Percentiles rank a stretch among this genome's conserved stretches.
Evolutionary conservation across 2,888 invertebrate species (phyloP).

Genomic region (Dasysyrphus tricinctus): DNA sequence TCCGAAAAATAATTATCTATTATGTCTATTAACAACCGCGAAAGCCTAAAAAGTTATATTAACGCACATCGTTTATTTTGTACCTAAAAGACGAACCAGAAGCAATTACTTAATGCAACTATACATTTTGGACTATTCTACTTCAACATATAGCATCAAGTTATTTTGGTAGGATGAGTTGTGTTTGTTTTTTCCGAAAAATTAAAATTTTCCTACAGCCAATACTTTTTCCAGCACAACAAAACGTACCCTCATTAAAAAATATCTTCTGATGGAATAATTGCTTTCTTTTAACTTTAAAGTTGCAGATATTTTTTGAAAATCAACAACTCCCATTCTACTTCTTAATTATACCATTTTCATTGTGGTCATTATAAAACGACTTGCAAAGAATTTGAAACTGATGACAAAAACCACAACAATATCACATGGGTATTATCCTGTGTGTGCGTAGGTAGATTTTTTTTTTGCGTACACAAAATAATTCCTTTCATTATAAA

Average conservation of each 20-base stretch:
- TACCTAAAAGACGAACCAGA: too few species aligned
- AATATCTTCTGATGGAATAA: conserved; percentile 18
- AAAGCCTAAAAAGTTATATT: too few species aligned
- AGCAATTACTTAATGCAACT: not conserved
- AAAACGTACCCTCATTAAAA: conserved; percentile 41
- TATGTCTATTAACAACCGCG: too few species aligned
- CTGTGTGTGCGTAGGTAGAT: conserved; percentile 7
- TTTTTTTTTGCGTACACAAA: conserved; percentile 22
- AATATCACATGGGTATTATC: conserved; percentile 48
- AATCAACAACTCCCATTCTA: conserved; percentile 6
- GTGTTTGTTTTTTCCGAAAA: conserved; percentile 36
- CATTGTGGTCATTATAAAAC: conserved; percentile 56
- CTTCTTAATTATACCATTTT: conserved; percentile 1
- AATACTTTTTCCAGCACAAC: too few species aligned
- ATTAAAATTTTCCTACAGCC: not conserved
- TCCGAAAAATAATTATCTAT: too few species aligned
- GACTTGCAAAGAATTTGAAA: conserved; percentile 34
- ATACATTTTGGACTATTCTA: not conserved
- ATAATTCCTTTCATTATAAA: conserved; percentile 81
- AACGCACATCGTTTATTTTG: too few species aligned
- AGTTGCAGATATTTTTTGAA: conserved; percentile 4
- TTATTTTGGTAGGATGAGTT: not conserved
- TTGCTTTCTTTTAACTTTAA: conserved; percentile 50
- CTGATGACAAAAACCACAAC: conserved; percentile 63
- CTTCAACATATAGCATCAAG: not conserved